These are phyloP conservation scores for Ecliptopera silaceata DNA, from an alignment of 2,888 invertebrate species.

Conservation along the genomic window DNA sequence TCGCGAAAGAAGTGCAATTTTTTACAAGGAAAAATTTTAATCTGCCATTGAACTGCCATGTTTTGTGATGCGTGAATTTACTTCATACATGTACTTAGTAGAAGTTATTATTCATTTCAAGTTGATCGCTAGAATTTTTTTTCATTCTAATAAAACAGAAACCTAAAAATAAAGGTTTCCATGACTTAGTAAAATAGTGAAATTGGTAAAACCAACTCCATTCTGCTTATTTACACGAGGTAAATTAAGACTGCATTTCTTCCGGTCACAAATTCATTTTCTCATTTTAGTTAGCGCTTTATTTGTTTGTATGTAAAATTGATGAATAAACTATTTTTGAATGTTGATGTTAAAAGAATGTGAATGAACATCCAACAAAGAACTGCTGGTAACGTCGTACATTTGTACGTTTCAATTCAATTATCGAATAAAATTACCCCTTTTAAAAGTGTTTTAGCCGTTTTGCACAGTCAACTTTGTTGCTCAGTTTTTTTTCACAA, in stretches of 20 bases:
- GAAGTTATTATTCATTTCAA: conserved; percentile 42
- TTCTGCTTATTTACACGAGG: not conserved
- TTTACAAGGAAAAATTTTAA: conserved; percentile 8
- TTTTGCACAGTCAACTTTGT: conserved; percentile 1
- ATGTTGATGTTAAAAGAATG: not conserved
- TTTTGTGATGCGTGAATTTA: conserved; percentile 35
- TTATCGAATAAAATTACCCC: conserved; percentile 22
- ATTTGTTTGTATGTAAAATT: not conserved
- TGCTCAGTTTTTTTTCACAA: not conserved
- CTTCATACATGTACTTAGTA: conserved; percentile 33
- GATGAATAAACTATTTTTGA: not conserved
- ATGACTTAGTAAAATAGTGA: not conserved
- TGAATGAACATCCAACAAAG: conserved; percentile 7
- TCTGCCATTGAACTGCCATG: conserved; percentile 36
- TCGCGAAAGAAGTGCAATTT: conserved; percentile 12
- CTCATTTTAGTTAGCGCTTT: conserved; percentile 4
- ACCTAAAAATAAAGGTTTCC: too few relatives aligned
- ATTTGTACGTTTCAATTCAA: conserved; percentile 32
- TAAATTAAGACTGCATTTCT: not conserved
- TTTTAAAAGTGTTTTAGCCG: conserved; percentile 3
- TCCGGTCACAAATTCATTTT: not conserved
- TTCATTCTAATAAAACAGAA: conserved; percentile 22
- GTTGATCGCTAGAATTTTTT: conserved; percentile 47
- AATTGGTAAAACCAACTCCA: not conserved
- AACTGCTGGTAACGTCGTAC: conserved; percentile 28